A percentile compares a stretch with the other conserved stretches of the same genome.
phyloP scores from a whole-genome alignment of 2,797 vertebrate species.

The Melanogrammus aeglefinus region DNA sequence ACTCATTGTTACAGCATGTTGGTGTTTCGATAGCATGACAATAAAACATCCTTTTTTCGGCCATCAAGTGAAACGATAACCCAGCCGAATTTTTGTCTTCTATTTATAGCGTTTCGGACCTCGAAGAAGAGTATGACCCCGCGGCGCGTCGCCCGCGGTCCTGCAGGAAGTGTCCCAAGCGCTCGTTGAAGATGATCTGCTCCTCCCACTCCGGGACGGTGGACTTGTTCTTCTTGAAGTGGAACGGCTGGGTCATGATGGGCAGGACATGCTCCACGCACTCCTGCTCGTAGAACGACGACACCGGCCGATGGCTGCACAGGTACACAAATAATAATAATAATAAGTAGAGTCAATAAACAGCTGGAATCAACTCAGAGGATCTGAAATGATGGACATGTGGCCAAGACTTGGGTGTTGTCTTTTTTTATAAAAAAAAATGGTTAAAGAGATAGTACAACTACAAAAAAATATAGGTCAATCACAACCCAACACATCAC shows the following conservation, averaged over 20 bases:
- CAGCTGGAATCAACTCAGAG: too few species aligned
- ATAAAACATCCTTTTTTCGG: too few species aligned
- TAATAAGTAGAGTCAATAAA: background rate
- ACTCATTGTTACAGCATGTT: too few species aligned
- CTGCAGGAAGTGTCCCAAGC: slow-evolving; percentile 85
- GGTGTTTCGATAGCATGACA: too few species aligned
- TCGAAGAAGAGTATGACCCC: slow-evolving; percentile 91
- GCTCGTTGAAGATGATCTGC: slow-evolving; percentile 93
- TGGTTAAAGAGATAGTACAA: background rate
- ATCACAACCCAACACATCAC: background rate
- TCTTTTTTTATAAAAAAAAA: too few species aligned
- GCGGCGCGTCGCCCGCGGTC: slow-evolving; percentile 76
- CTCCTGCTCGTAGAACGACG: slow-evolving; percentile 87
- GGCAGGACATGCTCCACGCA: slow-evolving; percentile 84
- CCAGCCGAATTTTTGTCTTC: too few species aligned
- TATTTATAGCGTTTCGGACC: slow-evolving; percentile 43
- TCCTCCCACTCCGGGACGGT: slow-evolving; percentile 93
- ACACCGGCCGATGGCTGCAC: slow-evolving; percentile 79
- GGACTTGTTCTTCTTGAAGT: slow-evolving; percentile 89
- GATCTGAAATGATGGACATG: too few species aligned
- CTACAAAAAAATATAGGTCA: background rate
- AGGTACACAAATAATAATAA: slow-evolving; percentile 8
- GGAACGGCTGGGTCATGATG: slow-evolving; percentile 89
- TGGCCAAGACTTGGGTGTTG: too few species aligned
- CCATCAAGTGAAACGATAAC: too few species aligned